These are phyloP conservation scores for Etheostoma spectabile DNA, from an alignment of 2,113 vertebrate genomes.

Conservation along the genomic window DNA sequence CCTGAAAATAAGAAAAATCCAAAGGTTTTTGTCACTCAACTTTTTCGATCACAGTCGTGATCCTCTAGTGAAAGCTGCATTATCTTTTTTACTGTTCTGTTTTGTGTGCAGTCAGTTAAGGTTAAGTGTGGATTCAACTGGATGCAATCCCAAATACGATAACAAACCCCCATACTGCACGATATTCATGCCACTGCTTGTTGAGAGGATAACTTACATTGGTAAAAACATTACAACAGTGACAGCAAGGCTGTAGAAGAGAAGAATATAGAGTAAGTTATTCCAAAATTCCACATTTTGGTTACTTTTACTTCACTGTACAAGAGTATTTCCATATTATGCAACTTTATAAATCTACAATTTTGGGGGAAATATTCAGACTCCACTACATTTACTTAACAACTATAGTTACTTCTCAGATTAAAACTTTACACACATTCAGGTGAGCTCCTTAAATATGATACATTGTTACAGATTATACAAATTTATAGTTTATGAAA, in stretches of 20 bases:
- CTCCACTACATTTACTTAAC: too few species aligned
- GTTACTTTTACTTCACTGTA: neutral
- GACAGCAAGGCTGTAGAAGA: neutral
- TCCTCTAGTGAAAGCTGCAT: neutral
- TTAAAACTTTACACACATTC: neutral
- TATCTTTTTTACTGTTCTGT: too few species aligned
- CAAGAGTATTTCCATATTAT: neutral
- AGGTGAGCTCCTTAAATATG: neutral
- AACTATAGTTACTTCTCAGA: too few species aligned
- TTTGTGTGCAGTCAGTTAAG: neutral
- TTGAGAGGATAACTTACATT: neutral
- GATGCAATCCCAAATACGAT: neutral
- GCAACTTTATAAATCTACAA: neutral
- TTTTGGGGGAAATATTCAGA: neutral
- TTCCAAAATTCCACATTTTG: neutral
- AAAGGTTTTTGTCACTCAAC: neutral
- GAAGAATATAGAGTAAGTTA: neutral
- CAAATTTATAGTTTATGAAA: too few species aligned
- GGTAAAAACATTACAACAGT: too few species aligned
- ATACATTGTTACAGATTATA: neutral
- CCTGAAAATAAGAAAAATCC: neutral
- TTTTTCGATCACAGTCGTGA: neutral
- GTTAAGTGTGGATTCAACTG: neutral
- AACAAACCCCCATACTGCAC: neutral
- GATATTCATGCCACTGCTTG: neutral